Base-by-base conservation (phyloP, 2,797 vertebrate species). In the Spinibarbus caldwelli region DNA sequence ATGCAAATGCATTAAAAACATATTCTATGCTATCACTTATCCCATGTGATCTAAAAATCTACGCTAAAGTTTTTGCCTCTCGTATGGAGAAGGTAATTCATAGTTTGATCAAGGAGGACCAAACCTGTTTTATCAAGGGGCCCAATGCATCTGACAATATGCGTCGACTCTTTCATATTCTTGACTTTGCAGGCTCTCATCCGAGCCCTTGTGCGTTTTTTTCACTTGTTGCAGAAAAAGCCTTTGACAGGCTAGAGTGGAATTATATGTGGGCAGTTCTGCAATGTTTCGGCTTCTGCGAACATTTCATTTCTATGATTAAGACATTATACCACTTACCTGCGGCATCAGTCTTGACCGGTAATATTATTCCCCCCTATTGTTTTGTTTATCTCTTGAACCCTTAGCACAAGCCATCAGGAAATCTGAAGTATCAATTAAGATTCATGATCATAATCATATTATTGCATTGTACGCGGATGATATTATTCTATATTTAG, bases 251-350 rank as follows among this genome's bases (percentile, higher is more conserved):
- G 73, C 10, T 76, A 7, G 73, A 54, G 73, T 36, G 31, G 29
- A 76, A 76, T 2, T 54, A 76, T 76, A 54, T 54, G 43, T 72
- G 70, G 70, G 47, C 73, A 76, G 72, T 36, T 52, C 29, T 76
- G 9, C 47, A 76, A 52, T 52, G 72, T 34, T 52, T 76, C 21
- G 72, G 72, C 6, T 76, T 76, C 0, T 34, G 49, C 38, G 49
- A 57, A 57, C 34, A 57, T n/a, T 75, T 6, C 29, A 36, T 76
- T 4, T 76, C 72, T 54, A 23, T 54, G n/a, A 59, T 59, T 21
- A 54, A 76, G 47, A 76, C 47, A 23, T 4, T 36, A 6, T 57
- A 77, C 31, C 49, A 26, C 73, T 77, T 34, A 77, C 34, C 73
- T 38, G 73, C 4, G 6, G 31, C 49, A 57, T 77, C 73, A 52